These are phyloP conservation scores for Struthio camelus DNA, from an alignment of 2,113 vertebrate genomes.

Conservation along the genomic window DNA sequence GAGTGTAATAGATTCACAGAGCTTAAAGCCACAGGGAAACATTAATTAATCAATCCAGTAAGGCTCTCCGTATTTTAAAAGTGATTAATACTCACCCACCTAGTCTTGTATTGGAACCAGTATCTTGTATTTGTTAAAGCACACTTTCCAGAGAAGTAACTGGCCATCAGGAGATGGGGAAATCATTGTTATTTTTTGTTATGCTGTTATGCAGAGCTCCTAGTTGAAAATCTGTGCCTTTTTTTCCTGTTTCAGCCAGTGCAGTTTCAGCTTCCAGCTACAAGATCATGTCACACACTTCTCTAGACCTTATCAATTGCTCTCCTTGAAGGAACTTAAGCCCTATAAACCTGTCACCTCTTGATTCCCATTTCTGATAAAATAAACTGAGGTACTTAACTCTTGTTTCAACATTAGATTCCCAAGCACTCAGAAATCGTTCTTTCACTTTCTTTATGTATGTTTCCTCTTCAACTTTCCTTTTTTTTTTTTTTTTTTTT, in stretches of 20 bases:
- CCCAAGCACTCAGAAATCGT: not conserved
- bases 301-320: slow-evolving; percentile 39
- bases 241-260: not conserved
- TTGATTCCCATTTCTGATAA: slow-evolving; percentile 40
- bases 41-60: not conserved
- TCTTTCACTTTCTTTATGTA: not conserved
- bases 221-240: not conserved
- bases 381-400: slow-evolving; percentile 26
- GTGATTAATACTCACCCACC: not conserved
- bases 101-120: not conserved
- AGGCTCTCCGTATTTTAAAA: not conserved
- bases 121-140: not conserved
- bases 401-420: not conserved
- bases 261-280: slow-evolving; percentile 42
- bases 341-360: slow-evolving; percentile 32
- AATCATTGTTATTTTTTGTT: not conserved
- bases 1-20: not conserved
- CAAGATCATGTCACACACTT: not conserved
- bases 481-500: not conserved
- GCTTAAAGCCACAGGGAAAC: not conserved
- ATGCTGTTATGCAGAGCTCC: not conserved
- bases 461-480: not conserved
- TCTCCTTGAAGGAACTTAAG: slow-evolving; percentile 18
- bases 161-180: not conserved
- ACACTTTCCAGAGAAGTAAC: not conserved